A percentile compares a stretch with the other conserved stretches of the same genome.
Evolutionary conservation across 2,888 invertebrate genomes (phyloP).

Genomic region (Congeria kusceri): DNA sequence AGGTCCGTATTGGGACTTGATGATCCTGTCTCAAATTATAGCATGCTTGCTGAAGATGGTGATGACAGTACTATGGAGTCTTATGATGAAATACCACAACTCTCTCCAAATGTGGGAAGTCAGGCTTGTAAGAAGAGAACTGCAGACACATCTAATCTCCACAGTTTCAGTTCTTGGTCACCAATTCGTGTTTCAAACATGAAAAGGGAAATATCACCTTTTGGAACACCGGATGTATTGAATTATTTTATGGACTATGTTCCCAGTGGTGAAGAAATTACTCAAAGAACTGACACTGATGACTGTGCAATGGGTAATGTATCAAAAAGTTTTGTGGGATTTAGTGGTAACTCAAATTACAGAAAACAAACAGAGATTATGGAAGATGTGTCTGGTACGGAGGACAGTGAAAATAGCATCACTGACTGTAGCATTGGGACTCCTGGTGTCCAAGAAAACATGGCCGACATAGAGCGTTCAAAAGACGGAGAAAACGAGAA

Average conservation of each 20-base stretch:
- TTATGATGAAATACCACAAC: no score
- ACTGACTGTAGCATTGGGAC: neutral
- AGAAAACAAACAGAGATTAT: conserved; percentile 5
- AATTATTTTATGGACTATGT: neutral
- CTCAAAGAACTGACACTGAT: neutral
- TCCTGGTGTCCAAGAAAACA: neutral
- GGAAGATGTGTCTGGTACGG: conserved; percentile 1
- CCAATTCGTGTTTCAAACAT: neutral
- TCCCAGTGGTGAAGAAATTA: neutral
- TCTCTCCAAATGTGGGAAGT: no score
- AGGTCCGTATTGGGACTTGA: conserved; percentile 39
- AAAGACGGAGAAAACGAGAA: conserved; percentile 17
- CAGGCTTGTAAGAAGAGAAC: no score
- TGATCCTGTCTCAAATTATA: conserved; percentile 35
- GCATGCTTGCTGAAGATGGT: no score
- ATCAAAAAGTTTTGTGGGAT: no score
- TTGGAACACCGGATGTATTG: conserved; percentile 1
- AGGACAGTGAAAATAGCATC: neutral
- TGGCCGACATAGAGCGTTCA: neutral
- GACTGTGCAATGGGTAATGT: neutral
- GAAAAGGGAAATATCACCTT: neutral
- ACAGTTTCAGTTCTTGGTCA: no score
- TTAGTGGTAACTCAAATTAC: conserved; percentile 2
- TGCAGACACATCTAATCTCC: no score
- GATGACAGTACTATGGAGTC: no score